Conservation (phyloP, 2,888 invertebrate species). For the Calephelis perditalis region DNA sequence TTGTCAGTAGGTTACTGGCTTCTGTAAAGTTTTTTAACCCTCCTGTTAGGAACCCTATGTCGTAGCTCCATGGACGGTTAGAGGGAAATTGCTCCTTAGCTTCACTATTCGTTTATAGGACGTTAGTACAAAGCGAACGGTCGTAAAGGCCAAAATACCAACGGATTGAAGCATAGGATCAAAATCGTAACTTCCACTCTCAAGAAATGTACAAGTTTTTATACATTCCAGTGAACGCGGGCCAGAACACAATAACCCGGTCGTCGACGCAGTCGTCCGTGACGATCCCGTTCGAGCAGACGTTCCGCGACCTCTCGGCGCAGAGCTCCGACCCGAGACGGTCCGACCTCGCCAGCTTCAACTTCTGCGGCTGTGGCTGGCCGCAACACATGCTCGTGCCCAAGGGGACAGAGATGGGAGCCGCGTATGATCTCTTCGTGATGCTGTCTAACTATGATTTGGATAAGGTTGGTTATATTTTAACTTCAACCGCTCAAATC, state of each 20-base stretch:
- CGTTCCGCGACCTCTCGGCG: slow-evolving; percentile 72
- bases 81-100: background rate
- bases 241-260: slow-evolving; percentile 75
- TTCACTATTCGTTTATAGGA: background rate
- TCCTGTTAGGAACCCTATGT: no score
- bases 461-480: slow-evolving; percentile 51
- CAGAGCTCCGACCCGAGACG: slow-evolving; percentile 43
- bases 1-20: no score
- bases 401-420: slow-evolving; percentile 63
- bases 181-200: background rate
- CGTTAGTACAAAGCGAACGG: background rate
- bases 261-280: slow-evolving; percentile 78
- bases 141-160: background rate
- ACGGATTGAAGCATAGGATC: background rate
- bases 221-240: slow-evolving; percentile 70
- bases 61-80: no score
- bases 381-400: slow-evolving; percentile 79
- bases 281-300: slow-evolving; percentile 78
- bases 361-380: slow-evolving; percentile 41
- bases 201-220: background rate
- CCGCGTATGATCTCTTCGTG: slow-evolving; percentile 58
- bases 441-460: slow-evolving; percentile 72
- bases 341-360: slow-evolving; percentile 52
- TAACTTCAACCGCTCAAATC: background rate
- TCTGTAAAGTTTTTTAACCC: no score